Base-by-base conservation (phyloP, 2,888 invertebrate species). In the Toxonevra muliebris region DNA sequence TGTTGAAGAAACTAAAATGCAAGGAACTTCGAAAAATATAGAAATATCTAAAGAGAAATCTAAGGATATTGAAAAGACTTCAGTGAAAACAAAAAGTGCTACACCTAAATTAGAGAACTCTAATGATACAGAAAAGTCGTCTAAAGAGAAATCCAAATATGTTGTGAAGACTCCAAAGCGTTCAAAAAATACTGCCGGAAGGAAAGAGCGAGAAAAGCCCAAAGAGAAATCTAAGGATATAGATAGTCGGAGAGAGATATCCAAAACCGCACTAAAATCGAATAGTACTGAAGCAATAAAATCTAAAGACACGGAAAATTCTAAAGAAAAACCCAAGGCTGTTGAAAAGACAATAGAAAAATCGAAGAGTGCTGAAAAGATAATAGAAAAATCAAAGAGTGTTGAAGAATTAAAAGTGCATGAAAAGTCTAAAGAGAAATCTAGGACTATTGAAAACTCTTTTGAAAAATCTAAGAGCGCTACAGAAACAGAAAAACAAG, bases 131-230 rank as follows among this genome's bases (percentile, higher is more conserved):
- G n/a, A 40, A 40, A 15, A 19, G 2, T 2, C 12, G 19, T 15
- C 15, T 50, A 30, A 30, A 30, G 7, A 65, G 64, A 59, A 19
- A 15, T 41, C 30, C 10, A 60, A 67, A 63, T 11, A 63, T 53
- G 57, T 20, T 20, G 30, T 13, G 8, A 40, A 58, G 41, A 58
- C 17, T 17, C n/a, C 7, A 17, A 13, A 58, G 17, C 41, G 17
- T 15, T 9, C 58, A 9, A 41, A 42, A 42, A 11, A 9, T 17
- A 4, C n/a, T 41, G 41, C 10, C 11, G 11, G 12, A 45, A 19
- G 9, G 17, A 43, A n/a, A 17, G 12, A n/a, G 15, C 17, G 9
- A 8, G 43, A 53, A 12, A 11, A 42, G 15, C 30, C 0, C 17
- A 52, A 55, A 12, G 40, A 15, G 40, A 11, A 12, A 48, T 12